Conservation (phyloP, 2,797 vertebrate species). For the Luscinia luscinia region DNA sequence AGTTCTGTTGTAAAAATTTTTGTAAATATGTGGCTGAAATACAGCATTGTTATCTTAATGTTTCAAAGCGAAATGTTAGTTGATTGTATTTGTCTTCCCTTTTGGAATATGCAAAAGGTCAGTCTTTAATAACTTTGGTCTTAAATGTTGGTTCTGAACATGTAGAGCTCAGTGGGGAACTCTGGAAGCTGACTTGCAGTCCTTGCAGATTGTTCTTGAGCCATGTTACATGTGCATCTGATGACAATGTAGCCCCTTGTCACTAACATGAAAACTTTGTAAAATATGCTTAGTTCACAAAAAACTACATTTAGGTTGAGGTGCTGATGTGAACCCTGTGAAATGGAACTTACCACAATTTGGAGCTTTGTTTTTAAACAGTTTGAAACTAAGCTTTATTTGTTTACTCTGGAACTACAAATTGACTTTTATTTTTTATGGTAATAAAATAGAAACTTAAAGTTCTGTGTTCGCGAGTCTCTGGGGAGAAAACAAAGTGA, state of each 20-base stretch:
- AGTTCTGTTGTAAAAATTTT: slow-evolving; percentile 73
- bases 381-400: slow-evolving; percentile 25
- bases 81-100: slow-evolving; percentile 59
- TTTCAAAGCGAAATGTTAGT: slow-evolving; percentile 74
- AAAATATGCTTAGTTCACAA: neutral
- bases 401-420: slow-evolving; percentile 57
- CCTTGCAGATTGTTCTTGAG: slow-evolving; percentile 20
- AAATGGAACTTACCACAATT: neutral
- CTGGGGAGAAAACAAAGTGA: neutral
- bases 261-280: slow-evolving; percentile 11
- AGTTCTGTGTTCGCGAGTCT: slow-evolving; percentile 28
- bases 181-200: slow-evolving; percentile 22
- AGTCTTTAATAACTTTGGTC: slow-evolving; percentile 31
- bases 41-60: slow-evolving; percentile 69
- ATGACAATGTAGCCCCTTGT: slow-evolving; percentile 27
- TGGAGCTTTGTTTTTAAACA: slow-evolving; percentile 42
- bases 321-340: slow-evolving; percentile 39
- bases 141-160: slow-evolving; percentile 36
- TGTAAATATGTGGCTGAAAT: slow-evolving; percentile 80
- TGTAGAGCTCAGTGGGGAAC: neutral
- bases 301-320: slow-evolving; percentile 30
- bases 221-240: slow-evolving; percentile 14
- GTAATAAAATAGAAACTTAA: slow-evolving; percentile 42
- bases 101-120: slow-evolving; percentile 60
- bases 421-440: slow-evolving; percentile 56